A percentile compares a stretch with the other conserved stretches of the same genome.
Conservation (phyloP, 2,888 invertebrate species). For the Lamellibrachia columna region DNA sequence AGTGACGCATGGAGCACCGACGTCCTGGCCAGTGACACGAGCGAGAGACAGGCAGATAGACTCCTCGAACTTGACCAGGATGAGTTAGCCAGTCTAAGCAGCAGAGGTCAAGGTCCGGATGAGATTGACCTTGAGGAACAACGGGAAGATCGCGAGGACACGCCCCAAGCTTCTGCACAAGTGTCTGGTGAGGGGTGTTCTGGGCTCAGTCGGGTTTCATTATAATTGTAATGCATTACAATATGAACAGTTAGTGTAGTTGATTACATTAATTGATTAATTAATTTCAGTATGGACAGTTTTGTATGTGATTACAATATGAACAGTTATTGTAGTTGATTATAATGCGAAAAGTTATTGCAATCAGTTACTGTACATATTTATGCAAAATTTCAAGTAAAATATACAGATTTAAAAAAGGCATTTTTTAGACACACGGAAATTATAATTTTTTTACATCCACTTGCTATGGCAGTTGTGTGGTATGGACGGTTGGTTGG, state of each 20-base stretch:
- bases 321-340: background rate
- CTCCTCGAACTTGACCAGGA: conserved; percentile 81
- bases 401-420: too few relatives aligned
- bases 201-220: background rate
- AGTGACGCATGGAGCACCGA: conserved; percentile 67
- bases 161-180: conserved; percentile 45
- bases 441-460: background rate
- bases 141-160: conserved; percentile 47
- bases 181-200: background rate
- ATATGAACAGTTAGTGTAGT: background rate
- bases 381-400: too few relatives aligned
- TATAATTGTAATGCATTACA: background rate
- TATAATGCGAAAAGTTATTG: background rate
- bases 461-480: background rate
- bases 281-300: too few relatives aligned
- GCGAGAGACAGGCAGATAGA: conserved; percentile 73
- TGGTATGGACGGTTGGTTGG: background rate
- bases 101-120: conserved; percentile 36
- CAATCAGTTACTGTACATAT: too few relatives aligned
- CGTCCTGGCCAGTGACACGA: conserved; percentile 80
- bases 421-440: too few relatives aligned
- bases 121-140: conserved; percentile 33
- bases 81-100: conserved; percentile 42
- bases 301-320: background rate
- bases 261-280: background rate